Base-by-base conservation (phyloP, 2,113 vertebrate species). In the Nerophis ophidion region DNA sequence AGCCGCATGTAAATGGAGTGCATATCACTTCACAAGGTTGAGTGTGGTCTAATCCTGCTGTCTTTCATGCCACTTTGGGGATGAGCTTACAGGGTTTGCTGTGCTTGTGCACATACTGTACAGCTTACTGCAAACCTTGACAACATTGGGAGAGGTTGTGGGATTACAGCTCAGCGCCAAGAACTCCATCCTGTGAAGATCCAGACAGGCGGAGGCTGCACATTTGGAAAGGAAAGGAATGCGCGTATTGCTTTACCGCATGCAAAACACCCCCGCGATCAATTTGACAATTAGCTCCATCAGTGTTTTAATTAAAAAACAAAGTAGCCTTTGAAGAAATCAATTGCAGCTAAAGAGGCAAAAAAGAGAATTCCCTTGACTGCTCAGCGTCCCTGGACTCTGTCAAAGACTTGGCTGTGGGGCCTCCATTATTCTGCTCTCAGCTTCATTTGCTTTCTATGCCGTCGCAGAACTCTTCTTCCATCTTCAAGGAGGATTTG, bases 251-350 rank as follows among this genome's bases (percentile, higher is more conserved):
- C 84, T 80, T 66, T 68, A 79, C 77, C 77, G 70, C 45, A 82
- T 72, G 70, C 75, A 86, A 88, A 88, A 82, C 74, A 77, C 80
- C 75, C 82, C 75, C 71, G 66, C 61, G 78, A 82, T 88, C 88
- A 88, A 87, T 89, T 83, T 80, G 72, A 84, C 88, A 85, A 87
- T 87, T 88, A 89, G 81, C 81, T 68, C 79, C 74, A 82, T 87
- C 81, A 81, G 65, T 81, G 78, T 84, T 87, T 86, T 86, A 85
- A 87, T 87, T 88, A 84, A 86, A 86, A 89, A 87, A 86, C 84
- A 33, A 26, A 73, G 82, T 76, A 48, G 64, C 74, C 81, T 87
- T 86, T 86, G 81, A 86, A 83, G 78, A 83, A 83, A 88, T 88
- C 83, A 80, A 88, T 88, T 78, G 57, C 65, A 77, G 67, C 77